Base-by-base conservation (phyloP, 2,888 invertebrate species). In the Muschampia plurimacula region DNA sequence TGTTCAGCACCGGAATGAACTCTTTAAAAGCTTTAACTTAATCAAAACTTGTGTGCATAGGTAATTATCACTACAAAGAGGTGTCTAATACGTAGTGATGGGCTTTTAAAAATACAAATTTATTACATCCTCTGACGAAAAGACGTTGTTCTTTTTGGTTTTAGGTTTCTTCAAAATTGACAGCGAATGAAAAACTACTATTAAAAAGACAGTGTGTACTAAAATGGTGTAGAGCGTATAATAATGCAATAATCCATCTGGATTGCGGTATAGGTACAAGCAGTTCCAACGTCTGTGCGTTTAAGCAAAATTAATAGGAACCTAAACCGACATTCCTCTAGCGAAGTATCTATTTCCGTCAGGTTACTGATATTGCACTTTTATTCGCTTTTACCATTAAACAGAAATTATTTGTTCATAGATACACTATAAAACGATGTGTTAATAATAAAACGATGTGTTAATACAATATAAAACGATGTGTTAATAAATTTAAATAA, bases 1-100 rank as follows among this genome's bases (percentile, higher is more conserved):
- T 82, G 81, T 84, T 86, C 83, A 82, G 85, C 82, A 77, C 78
- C 79, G 80, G 81, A 88, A 85, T 84, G 83, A 86, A 84, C 84
- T 87, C 85, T 88, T 89, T 86, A 87, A 86, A 86, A 83, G 83
- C 78, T 80, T 84, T 82, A 86, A 86, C 87, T 86, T 88, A 88
- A 90, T 91, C 87, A 86, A 87, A 80, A 79, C 79, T 83, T 85
- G 85, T 89, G 80, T 88, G 82, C 84, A 74, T 80, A 83, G 81
- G 79, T 83, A 78, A 86, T 90, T 90, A 89, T 81, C 84, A 82
- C 81, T 80, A 79, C 76, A 80, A 84, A 84, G 82, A 82, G 79
- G 77, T 79, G 79, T 82, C 80, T 80, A 80, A 78, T 81, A 67
- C 70, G 72, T 67, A 62, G 74, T 77, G 80, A 81, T 80, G 76